Evolutionary conservation across 1,140 invertebrate genomes (phyloP), one percentile per base, ranked within the genome.

Genomic region (Brachionus paranguensis): DNA sequence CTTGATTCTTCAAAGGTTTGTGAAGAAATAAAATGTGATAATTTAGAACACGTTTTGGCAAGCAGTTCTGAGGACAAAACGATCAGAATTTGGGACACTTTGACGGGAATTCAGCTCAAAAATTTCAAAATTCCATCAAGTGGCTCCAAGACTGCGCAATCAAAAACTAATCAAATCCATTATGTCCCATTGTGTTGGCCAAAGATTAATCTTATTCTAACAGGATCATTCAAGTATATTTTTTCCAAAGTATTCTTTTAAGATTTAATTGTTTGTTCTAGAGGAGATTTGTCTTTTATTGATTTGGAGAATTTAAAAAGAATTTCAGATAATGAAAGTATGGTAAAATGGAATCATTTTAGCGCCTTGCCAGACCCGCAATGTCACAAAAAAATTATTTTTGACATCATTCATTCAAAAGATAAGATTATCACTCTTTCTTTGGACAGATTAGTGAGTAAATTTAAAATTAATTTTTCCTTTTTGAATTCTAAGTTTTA

Each of bases 41-140:
- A 55, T 64, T 37, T 81, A 37, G 20, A 64, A n/a, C 6, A 68
- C 4, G 29, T 81, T 27, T 47, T 81, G 20, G 37, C 37, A 5
- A 64, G 50, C 27, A 81, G 78, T 68, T 64, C 53, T 7, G 78
- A 81, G 20, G 78, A 81, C 29, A 81, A 81, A 47, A 81, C 78
- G 6, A 81, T 81, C 29, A 60, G 78, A 47, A 20, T 81, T 24
- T 81, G 78, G 78, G 17, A 45, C 33, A 81, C 78, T 1, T 2
- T 45, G 3, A 64, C 41, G 45, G 12, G 20, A 27, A 20, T 64
- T 64, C 78, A 81, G 43, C 60, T 81, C 10, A 81, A 81, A 47
- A 64, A 17, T 41, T 64, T 81, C 11, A 60, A 47, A 47, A 33
- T 47, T 17, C 53, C 78, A 8, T 20, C 17, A 8, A 47, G 33